Evolutionary conservation across 2,888 invertebrate species (phyloP).

Genomic region (Gastrophysa polygoni): DNA sequence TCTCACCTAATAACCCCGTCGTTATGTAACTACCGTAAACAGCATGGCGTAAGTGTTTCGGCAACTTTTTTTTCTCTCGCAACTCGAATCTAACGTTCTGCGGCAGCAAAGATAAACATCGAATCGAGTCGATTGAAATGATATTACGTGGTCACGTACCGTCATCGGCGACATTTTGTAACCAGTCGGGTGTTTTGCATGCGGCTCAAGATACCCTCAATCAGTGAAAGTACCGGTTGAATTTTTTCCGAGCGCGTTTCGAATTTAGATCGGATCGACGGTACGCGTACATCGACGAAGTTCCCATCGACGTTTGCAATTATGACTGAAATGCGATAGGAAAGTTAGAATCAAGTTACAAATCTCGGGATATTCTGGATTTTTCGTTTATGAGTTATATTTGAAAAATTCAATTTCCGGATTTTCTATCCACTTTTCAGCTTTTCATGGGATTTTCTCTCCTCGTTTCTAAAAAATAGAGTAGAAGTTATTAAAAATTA

Average conservation of each 20-base stretch:
- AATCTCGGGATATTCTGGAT: too few species aligned
- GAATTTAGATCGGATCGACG: background rate
- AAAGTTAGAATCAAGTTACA: too few species aligned
- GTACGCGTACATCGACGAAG: too few species aligned
- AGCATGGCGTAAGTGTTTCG: background rate
- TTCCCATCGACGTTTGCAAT: background rate
- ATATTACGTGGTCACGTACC: too few species aligned
- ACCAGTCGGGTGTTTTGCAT: conserved; percentile 10
- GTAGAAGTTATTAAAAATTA: too few species aligned
- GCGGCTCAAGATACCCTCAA: background rate
- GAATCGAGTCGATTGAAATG: background rate
- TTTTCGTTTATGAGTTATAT: too few species aligned
- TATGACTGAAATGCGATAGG: too few species aligned
- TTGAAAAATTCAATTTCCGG: too few species aligned
- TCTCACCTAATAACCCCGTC: background rate
- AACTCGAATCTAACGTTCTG: background rate
- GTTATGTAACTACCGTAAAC: background rate
- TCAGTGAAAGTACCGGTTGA: conserved; percentile 24
- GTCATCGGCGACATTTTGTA: conserved; percentile 8
- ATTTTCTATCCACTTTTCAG: too few species aligned
- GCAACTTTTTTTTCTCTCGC: background rate
- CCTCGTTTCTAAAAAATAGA: too few species aligned
- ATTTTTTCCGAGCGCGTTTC: background rate
- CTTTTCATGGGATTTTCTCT: too few species aligned
- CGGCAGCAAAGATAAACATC: background rate